Conservation (phyloP, 35 echinoderm and acorn worm species). For the Diadema setosum region DNA sequence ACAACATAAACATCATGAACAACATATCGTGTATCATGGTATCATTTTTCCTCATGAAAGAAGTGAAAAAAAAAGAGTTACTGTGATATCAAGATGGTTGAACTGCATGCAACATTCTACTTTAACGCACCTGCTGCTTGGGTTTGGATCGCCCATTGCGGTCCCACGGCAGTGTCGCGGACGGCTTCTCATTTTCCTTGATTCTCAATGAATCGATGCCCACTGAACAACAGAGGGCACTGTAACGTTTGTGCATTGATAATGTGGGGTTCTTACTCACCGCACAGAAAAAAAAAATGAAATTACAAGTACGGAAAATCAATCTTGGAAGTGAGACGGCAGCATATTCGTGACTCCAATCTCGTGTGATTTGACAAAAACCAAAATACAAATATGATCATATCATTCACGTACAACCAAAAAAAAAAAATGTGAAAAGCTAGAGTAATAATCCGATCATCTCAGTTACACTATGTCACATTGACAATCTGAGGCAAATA, state of each 20-base stretch:
- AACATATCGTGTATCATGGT: background rate
- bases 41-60: background rate
- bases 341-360: no score
- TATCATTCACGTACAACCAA: no score
- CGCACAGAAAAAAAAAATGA: background rate
- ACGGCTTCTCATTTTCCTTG: constrained; percentile 35
- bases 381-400: no score
- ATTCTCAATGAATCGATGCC: constrained; percentile 56
- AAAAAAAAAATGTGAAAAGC: no score
- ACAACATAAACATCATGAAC: background rate
- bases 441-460: no score
- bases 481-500: no score
- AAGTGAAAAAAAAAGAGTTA: background rate
- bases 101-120: background rate
- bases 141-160: background rate
- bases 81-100: background rate
- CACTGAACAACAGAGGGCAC: constrained; percentile 59
- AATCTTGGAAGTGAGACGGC: background rate
- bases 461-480: no score
- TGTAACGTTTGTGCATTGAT: constrained; percentile 57
- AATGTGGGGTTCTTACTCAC: background rate
- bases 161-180: background rate
- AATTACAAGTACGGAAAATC: background rate
- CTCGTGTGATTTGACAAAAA: no score
- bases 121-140: background rate